Conservation (phyloP, 2,797 vertebrate species). For the Sus cebifrons region DNA sequence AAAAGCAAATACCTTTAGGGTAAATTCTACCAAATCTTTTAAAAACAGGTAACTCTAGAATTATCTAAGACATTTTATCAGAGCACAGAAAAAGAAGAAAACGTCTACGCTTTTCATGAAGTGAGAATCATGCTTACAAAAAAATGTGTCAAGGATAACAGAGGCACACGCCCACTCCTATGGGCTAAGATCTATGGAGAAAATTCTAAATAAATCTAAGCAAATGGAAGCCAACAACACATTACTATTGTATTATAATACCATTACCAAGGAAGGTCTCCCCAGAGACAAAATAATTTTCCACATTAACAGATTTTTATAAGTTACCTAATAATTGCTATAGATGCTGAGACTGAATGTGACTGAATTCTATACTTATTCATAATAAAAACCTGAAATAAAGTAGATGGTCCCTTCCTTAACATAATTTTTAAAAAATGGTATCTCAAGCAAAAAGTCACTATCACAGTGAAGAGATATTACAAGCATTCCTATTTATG, state of each 20-base stretch:
- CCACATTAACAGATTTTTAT: neutral
- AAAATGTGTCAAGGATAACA: neutral
- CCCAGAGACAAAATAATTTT: neutral
- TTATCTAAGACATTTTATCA: neutral
- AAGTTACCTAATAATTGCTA: neutral
- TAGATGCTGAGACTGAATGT: neutral
- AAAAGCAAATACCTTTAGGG: neutral
- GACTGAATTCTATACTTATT: neutral
- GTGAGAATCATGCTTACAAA: neutral
- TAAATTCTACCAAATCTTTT: neutral
- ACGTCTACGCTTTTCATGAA: neutral
- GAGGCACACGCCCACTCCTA: neutral
- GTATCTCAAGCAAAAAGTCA: neutral
- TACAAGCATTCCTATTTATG: neutral
- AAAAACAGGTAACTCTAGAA: neutral
- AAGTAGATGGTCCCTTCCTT: conserved; percentile 20
- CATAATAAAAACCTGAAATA: neutral
- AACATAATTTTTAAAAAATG: neutral
- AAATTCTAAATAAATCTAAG: conserved; percentile 1
- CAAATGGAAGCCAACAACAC: neutral
- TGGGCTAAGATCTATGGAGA: neutral
- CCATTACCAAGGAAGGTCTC: neutral
- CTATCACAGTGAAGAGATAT: neutral
- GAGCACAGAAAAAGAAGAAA: neutral
- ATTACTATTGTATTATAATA: neutral